Base-by-base conservation (phyloP, 2,888 invertebrate genomes). In the Allygus modestus region DNA sequence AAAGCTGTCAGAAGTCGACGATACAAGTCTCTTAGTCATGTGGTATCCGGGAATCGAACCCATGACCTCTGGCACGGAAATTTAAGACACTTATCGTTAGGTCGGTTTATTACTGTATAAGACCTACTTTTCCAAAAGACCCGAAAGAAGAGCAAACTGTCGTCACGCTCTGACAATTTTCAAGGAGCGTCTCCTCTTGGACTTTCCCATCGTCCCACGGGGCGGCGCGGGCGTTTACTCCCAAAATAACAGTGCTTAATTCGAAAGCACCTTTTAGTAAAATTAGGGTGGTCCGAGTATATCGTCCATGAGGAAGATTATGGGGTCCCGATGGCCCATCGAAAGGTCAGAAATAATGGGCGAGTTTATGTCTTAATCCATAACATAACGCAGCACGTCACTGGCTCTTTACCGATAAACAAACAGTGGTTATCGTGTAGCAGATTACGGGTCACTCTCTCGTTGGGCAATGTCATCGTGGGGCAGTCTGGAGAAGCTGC, bases 261-360 rank as follows among this genome's bases (percentile, higher is more conserved):
- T 31, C 79, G 79, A 79, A 79, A 79, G 79, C 79, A 79, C 79
- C 79, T 79, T 79, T 79, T 79, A 79, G 79, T 31, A 79, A 79
- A 79, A 79, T 79, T 79, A 79, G 79, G 77, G 79, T 58, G 79
- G 54, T 54, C 79, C 77, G 73, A 20, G 28, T 20, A 71, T 33
- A 23, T 31, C 28, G 71, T 9, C 71, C 4, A 12, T 31, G 31
- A 15, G 33, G 73, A 41, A 20, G 73, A 73, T 73, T 73, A 23
- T 33, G 41, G 73, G 73, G 54, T 77, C 17, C 26, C 11, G 23
- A 75, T 51, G 54, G 58, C 58, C 15, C 77, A 54, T 54, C 33
- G 54, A 79, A 79, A 79, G 79, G 79, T 79, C 79, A 79, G 20
- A 58, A 4, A 58, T 79, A 79, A 79, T 79, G 58, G 28, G 33